Evolutionary conservation across 2,113 vertebrate genomes (phyloP), one percentile per base, ranked within the genome.

Genomic region (Tenrec ecaudatus): DNA sequence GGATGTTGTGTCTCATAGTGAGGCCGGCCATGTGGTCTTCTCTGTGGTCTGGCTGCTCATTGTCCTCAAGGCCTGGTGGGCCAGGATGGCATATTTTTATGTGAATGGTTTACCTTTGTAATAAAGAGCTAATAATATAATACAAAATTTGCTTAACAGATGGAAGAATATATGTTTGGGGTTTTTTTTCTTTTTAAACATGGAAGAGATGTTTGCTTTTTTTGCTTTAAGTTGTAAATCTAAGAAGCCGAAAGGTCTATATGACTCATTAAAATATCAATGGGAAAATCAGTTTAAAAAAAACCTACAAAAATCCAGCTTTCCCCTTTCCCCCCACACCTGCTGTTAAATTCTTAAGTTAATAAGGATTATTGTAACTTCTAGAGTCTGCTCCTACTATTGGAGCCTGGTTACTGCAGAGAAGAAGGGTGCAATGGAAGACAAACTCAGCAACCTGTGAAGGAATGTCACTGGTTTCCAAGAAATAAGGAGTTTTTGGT

Each of bases 401-500:
- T 40, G 80, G 76, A 66, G 76, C 25, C 38, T 17, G 15, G 14
- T 53, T 78, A 53, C 23, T 53, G 17, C 76, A 47, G 43, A 16
- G 27, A 90, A 12, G 64, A 94, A 71, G 19, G 82, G 85, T 73
- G 25, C 23, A 78, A 7, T 38, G 84, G 85, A 85, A 57, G 73
- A 93, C 66, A 89, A 90, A 94, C 62, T 29, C 25, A 69, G 91
- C 38, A 93, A 88, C 43, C 68, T 92, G 53, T 92, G 58, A 23
- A 68, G 62, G 68, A 83, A 84, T 94, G 88, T 89, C 78, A 85
- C 88, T 71, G 87, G 27, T 88, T 93, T 16, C 91, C 80, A 95
- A 90, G 79, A 97, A 96, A 85, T 38, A 83, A 86, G 15, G 36
- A 92, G 93, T 89, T 91, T 95, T 91, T 25, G 36, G 83, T 43